Conservation (phyloP, 2,888 invertebrate genomes). For the Odontothrips loti region DNA sequence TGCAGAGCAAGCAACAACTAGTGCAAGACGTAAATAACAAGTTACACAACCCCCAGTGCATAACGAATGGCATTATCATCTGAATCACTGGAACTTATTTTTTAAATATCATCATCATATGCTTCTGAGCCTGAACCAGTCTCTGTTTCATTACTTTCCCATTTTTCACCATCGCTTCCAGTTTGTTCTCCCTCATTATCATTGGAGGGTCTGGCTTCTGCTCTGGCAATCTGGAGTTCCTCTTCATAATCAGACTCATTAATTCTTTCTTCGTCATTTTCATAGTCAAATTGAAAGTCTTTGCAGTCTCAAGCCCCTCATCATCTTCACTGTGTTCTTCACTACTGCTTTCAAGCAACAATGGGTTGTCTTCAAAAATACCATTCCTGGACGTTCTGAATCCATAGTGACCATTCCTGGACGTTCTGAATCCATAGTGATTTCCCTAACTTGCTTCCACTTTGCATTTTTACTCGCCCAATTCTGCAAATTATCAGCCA, state of each 20-base stretch:
- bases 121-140: not conserved
- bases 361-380: not conserved
- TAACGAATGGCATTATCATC: not conserved
- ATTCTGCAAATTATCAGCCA: not conserved
- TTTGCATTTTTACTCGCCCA: not conserved
- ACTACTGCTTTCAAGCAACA: not conserved
- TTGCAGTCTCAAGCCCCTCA: not conserved
- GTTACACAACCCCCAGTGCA: not conserved
- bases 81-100: not conserved
- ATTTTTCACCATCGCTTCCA: too few species aligned
- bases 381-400: not conserved
- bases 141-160: too few species aligned
- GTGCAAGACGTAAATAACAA: not conserved
- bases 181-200: not conserved
- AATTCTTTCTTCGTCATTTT: not conserved
- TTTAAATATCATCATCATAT: not conserved
- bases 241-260: not conserved
- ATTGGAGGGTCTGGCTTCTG: not conserved
- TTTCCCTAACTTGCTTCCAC: not conserved
- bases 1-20: not conserved
- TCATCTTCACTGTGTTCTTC: not conserved
- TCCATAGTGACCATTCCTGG: not conserved
- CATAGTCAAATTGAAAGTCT: not conserved
- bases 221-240: not conserved
- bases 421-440: not conserved